Percentiles rank a stretch among this genome's conserved stretches.
Evolutionary conservation across 2,113 vertebrate genomes (phyloP).

Genomic region (Lucifuga dentata): DNA sequence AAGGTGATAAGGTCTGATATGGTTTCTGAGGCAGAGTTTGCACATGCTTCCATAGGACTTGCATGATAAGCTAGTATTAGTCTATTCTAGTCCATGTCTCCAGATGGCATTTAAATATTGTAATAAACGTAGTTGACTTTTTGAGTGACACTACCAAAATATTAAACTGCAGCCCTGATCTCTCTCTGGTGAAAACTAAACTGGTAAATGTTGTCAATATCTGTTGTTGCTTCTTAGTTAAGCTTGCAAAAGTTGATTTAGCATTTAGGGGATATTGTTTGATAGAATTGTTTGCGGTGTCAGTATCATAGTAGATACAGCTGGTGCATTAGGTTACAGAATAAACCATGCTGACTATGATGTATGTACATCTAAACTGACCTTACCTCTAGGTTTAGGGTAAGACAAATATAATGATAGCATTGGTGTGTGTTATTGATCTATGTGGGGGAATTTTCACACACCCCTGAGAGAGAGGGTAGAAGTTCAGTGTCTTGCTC

Average conservation of each 20-base stretch:
- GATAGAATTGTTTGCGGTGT: too few species aligned
- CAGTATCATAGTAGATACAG: background rate
- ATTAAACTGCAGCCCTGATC: constrained; percentile 4
- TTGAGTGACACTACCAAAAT: constrained; percentile 5
- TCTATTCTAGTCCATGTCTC: constrained; percentile 14
- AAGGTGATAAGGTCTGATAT: constrained; percentile 11
- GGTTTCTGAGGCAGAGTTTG: background rate
- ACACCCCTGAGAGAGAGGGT: background rate
- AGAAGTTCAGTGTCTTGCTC: constrained; percentile 1
- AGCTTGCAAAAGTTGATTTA: background rate
- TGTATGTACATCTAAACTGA: background rate
- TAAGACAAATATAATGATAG: background rate
- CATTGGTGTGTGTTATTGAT: constrained; percentile 4
- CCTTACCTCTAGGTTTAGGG: background rate
- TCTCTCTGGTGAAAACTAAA: background rate
- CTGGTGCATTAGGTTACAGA: background rate
- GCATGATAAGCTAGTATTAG: background rate
- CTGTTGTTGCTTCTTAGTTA: background rate
- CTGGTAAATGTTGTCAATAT: background rate
- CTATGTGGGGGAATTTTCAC: background rate
- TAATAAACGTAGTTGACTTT: constrained; percentile 37
- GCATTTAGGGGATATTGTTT: background rate
- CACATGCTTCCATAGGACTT: background rate
- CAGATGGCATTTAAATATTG: constrained; percentile 30
- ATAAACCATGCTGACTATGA: background rate